These are phyloP conservation scores for Eulemur rubriventer DNA, from an alignment of 2,797 vertebrate species.

Conservation along the genomic window DNA sequence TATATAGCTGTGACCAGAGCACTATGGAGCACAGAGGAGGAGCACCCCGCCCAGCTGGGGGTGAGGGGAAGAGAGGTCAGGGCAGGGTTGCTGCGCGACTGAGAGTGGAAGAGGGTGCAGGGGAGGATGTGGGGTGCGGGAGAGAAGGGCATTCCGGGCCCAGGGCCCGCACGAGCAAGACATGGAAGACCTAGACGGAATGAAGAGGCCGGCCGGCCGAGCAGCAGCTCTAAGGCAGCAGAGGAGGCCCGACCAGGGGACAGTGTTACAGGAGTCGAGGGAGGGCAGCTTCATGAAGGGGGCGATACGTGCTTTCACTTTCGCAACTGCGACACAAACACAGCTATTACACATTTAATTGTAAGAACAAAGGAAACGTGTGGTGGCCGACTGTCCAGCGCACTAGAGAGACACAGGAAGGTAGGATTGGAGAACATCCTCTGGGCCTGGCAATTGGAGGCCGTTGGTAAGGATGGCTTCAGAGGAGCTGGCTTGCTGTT, in stretches of 20 bases:
- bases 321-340: neutral
- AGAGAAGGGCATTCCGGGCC: neutral
- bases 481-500: neutral
- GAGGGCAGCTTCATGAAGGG: neutral
- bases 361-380: neutral
- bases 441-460: neutral
- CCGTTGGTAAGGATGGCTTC: neutral
- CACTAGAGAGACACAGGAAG: neutral
- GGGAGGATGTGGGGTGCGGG: too few species aligned
- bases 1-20: neutral
- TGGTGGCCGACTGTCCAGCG: neutral
- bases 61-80: neutral
- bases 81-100: neutral
- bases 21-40: neutral
- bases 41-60: neutral
- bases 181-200: neutral
- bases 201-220: neutral
- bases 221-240: neutral
- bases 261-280: neutral
- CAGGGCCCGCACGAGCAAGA: neutral
- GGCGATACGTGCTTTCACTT: neutral
- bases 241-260: neutral
- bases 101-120: neutral
- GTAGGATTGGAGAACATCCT: neutral
- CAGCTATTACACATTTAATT: neutral